Evolutionary conservation across 2,797 vertebrate species (phyloP), one percentile per base, ranked within the genome.

Genomic region (Enteromius afrohamiltoni): DNA sequence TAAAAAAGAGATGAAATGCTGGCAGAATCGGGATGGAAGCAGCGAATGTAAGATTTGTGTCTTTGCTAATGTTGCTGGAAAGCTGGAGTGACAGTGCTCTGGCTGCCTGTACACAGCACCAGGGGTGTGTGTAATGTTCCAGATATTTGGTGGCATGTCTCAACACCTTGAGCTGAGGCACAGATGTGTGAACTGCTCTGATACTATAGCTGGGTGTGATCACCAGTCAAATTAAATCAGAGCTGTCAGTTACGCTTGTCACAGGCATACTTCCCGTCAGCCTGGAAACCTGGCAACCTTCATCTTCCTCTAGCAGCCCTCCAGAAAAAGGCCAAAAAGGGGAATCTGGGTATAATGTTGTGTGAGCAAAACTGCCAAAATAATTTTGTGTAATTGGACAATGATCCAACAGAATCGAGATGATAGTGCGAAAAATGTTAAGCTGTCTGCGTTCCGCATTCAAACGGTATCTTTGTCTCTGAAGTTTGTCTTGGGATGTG

Each of bases 191-290:
- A 95, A 94, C 90, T 90, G 91, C 92, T 95, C 91, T 92, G 92
- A 92, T 93, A 93, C 93, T 92, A 89, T 91, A 89, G 91, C 92
- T 91, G 92, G 92, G 93, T 94, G 94, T 95, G 94, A 95, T 94
- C 92, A 93, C 90, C 91, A 94, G 92, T 93, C 94, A 94, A 93
- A 95, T 94, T 92, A 94, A 94, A 94, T 92, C 92, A 91, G 92
- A 93, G 91, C 93, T 91, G 91, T 93, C 93, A 93, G 92, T 93
- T 92, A 92, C 91, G 90, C 83, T 90, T 93, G 93, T 93, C 93
- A 92, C 60, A 67, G 60, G 53, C 79, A 75, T 77, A 73, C 79
- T 31, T 67, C 69, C 51, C 31, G 79, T 82, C 85, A 84, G 82
- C 85, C 65, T 77, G 73, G 73, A 79, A 84, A 81, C 78, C 82